Evolutionary conservation across 2,113 vertebrate species (phyloP).

Genomic region (Cyanistes caeruleus): DNA sequence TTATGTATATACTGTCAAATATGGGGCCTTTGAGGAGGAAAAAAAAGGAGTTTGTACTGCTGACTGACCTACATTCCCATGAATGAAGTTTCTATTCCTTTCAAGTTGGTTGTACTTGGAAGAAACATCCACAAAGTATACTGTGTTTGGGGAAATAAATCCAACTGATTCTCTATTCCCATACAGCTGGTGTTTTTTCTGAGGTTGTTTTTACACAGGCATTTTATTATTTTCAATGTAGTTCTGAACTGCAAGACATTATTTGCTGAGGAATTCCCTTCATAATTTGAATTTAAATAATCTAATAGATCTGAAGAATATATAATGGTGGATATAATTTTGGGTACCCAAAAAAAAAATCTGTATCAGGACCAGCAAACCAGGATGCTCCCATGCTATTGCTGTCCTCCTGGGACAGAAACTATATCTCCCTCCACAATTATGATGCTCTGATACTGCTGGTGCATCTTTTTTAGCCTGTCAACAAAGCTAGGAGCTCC

Average conservation of each 20-base stretch:
- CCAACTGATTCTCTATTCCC: conserved; percentile 23
- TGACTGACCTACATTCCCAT: conserved; percentile 32
- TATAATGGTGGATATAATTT: background rate
- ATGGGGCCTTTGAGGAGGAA: background rate
- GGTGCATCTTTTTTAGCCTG: background rate
- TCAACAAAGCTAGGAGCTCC: background rate
- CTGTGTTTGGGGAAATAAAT: conserved; percentile 25
- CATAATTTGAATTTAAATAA: conserved; percentile 2
- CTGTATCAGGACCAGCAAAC: background rate
- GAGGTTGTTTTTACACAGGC: background rate
- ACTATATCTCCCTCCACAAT: rapidly evolving
- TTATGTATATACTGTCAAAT: conserved; percentile 16
- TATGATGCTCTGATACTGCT: rapidly evolving
- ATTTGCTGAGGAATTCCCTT: conserved; percentile 12
- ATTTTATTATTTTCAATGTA: background rate
- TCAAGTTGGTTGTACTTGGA: background rate
- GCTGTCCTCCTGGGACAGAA: background rate
- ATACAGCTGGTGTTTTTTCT: background rate
- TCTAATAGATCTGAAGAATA: conserved; percentile 11
- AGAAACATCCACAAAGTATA: conserved; percentile 19
- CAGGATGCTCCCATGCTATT: background rate
- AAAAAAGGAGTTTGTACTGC: background rate
- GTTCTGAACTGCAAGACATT: background rate
- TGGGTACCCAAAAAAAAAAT: background rate
- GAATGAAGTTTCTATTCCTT: conserved; percentile 36